A percentile compares a stretch with the other conserved stretches of the same genome.
Conservation (phyloP, 2,113 vertebrate genomes). For the Thamnophis sirtalis region DNA sequence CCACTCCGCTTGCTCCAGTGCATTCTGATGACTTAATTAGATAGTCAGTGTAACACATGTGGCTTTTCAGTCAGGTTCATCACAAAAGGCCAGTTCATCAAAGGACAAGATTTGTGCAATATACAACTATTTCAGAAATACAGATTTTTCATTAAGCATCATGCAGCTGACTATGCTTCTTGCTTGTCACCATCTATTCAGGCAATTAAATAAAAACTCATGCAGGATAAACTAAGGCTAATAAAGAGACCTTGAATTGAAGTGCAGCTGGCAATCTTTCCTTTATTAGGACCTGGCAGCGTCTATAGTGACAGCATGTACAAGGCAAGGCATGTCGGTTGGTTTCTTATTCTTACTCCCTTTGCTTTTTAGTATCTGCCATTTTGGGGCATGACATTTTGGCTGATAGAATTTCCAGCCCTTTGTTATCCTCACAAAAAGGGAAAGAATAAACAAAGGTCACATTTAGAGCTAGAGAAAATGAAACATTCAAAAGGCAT, state of each 20-base stretch:
- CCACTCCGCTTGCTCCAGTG: slow-evolving; percentile 55
- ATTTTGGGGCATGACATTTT: slow-evolving; percentile 46
- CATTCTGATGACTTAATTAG: slow-evolving; percentile 79
- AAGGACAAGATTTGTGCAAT: slow-evolving; percentile 51
- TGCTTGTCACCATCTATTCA: slow-evolving; percentile 61
- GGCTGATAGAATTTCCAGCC: slow-evolving; percentile 46
- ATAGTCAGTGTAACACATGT: slow-evolving; percentile 55
- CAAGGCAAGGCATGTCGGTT: slow-evolving; percentile 29
- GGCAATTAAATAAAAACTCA: slow-evolving; percentile 60
- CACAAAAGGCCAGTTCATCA: slow-evolving; percentile 64
- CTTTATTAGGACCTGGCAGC: slow-evolving; percentile 56
- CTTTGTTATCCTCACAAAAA: slow-evolving; percentile 26
- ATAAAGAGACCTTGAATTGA: slow-evolving; percentile 56
- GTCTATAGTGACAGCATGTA: slow-evolving; percentile 37
- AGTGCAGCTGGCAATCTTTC: slow-evolving; percentile 64
- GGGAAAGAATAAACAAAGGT: slow-evolving; percentile 30
- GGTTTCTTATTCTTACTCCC: background rate
- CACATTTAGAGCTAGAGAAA: slow-evolving; percentile 13
- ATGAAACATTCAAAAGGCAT: slow-evolving; percentile 14
- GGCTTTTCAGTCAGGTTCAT: slow-evolving; percentile 63
- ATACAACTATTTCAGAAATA: slow-evolving; percentile 59
- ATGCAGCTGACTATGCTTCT: slow-evolving; percentile 40
- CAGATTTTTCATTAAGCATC: slow-evolving; percentile 61
- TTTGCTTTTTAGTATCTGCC: slow-evolving; percentile 27
- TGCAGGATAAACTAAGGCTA: slow-evolving; percentile 44